These are phyloP conservation scores for Himalopsyche phryganea DNA, from an alignment of 1,140 invertebrate genomes.

Conservation along the genomic window DNA sequence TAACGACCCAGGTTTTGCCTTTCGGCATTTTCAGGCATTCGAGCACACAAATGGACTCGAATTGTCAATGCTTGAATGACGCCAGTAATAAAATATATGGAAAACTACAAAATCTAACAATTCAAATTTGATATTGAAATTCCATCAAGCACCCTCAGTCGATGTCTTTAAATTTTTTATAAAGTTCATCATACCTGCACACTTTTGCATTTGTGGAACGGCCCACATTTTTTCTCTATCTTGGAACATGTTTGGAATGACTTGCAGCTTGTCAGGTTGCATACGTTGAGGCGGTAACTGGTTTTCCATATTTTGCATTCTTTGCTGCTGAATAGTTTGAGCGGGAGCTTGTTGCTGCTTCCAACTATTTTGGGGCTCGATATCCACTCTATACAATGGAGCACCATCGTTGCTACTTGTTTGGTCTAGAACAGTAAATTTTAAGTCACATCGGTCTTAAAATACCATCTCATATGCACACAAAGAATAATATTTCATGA, in stretches of 20 bases:
- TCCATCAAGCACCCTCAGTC: too few species aligned
- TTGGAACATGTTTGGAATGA: slow-evolving; percentile 29
- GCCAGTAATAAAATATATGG: too few species aligned
- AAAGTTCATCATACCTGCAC: too few species aligned
- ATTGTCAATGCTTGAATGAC: too few species aligned
- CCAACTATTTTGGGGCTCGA: slow-evolving; percentile 25
- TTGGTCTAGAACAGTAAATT: slow-evolving; percentile 13
- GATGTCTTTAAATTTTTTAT: too few species aligned
- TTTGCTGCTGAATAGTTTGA: slow-evolving; percentile 18
- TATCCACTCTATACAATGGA: slow-evolving; percentile 29
- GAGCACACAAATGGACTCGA: too few species aligned
- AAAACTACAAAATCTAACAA: too few species aligned
- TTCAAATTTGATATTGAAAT: too few species aligned
- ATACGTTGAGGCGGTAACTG: slow-evolving; percentile 17
- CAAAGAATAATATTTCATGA: slow-evolving; percentile 4
- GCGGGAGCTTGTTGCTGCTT: slow-evolving; percentile 20
- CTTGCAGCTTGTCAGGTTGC: slow-evolving; percentile 21
- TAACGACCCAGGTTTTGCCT: too few species aligned
- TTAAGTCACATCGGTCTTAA: neutral
- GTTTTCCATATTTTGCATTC: slow-evolving; percentile 22
- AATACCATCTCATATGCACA: neutral
- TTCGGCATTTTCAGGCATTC: too few species aligned
- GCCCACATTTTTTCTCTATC: slow-evolving; percentile 34
- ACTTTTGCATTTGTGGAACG: slow-evolving; percentile 28
- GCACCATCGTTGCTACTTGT: slow-evolving; percentile 26